Conservation (phyloP, 2,113 vertebrate species). For the Petrocephalus zakoni region DNA sequence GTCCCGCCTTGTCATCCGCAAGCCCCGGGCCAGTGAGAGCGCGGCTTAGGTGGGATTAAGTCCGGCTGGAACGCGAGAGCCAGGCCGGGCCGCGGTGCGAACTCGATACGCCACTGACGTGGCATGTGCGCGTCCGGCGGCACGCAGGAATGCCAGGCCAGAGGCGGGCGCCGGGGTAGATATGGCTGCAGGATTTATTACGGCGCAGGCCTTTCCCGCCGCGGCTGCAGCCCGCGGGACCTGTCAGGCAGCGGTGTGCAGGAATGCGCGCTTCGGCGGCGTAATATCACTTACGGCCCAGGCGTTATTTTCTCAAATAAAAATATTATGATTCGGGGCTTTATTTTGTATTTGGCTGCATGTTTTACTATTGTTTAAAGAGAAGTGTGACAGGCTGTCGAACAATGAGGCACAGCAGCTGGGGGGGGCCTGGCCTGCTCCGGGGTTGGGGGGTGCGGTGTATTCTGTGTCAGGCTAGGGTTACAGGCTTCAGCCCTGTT, state of each 20-base stretch:
- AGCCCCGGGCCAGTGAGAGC: not conserved
- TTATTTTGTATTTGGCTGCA: constrained; percentile 22
- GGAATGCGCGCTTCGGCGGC: not conserved
- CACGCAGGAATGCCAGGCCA: not conserved
- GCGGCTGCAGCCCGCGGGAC: not conserved
- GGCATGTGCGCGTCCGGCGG: constrained; percentile 27
- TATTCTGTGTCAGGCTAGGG: constrained; percentile 47
- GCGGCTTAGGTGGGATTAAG: constrained; percentile 1
- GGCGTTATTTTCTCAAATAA: constrained; percentile 1
- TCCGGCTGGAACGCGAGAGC: constrained; percentile 26
- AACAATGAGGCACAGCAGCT: constrained; percentile 30
- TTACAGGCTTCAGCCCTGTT: constrained; percentile 54
- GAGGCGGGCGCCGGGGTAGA: not conserved
- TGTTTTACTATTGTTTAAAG: constrained; percentile 21
- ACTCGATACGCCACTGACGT: not conserved
- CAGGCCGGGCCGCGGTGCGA: not conserved
- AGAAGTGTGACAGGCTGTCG: not conserved
- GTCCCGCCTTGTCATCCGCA: not conserved
- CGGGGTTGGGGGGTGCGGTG: constrained; percentile 19
- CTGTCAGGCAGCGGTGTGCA: not conserved
- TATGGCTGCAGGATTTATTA: not conserved
- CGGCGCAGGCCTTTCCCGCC: not conserved
- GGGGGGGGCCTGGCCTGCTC: constrained; percentile 17
- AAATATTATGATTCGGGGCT: constrained; percentile 34
- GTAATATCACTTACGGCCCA: not conserved